These are phyloP conservation scores for Neomonachus schauinslandi DNA, from an alignment of 2,113 vertebrate genomes.

Conservation along the genomic window DNA sequence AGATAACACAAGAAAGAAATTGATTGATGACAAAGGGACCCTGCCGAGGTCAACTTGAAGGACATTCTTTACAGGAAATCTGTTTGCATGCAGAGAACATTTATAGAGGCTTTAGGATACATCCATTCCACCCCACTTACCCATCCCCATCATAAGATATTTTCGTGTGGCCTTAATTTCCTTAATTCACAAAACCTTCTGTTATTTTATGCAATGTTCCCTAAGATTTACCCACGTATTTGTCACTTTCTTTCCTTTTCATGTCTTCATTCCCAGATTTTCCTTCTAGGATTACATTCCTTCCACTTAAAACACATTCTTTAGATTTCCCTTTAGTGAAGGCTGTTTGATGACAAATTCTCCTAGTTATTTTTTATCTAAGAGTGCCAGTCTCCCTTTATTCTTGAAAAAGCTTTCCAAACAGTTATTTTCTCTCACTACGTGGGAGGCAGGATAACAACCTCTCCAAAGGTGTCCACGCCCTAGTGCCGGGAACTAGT, in stretches of 20 bases:
- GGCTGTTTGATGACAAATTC: neutral
- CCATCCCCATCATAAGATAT: neutral
- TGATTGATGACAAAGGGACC: neutral
- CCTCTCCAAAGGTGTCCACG: neutral
- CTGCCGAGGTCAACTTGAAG: neutral
- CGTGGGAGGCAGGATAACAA: neutral
- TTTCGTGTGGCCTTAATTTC: neutral
- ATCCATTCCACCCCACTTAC: neutral
- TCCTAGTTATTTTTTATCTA: neutral
- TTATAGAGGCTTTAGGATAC: neutral
- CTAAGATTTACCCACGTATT: neutral
- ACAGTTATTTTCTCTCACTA: neutral
- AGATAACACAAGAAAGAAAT: neutral
- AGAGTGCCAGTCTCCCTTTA: neutral
- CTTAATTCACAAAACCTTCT: neutral
- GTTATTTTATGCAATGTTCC: neutral
- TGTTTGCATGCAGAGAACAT: neutral
- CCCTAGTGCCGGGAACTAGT: neutral
- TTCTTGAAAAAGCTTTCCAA: constrained; percentile 6
- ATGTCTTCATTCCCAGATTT: neutral
- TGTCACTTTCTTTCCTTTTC: neutral
- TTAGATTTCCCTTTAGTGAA: neutral
- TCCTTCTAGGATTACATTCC: neutral
- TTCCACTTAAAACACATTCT: neutral
- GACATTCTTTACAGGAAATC: neutral